These are phyloP conservation scores for Macrotis lagotis DNA, from an alignment of 2,113 vertebrate species.

Conservation along the genomic window DNA sequence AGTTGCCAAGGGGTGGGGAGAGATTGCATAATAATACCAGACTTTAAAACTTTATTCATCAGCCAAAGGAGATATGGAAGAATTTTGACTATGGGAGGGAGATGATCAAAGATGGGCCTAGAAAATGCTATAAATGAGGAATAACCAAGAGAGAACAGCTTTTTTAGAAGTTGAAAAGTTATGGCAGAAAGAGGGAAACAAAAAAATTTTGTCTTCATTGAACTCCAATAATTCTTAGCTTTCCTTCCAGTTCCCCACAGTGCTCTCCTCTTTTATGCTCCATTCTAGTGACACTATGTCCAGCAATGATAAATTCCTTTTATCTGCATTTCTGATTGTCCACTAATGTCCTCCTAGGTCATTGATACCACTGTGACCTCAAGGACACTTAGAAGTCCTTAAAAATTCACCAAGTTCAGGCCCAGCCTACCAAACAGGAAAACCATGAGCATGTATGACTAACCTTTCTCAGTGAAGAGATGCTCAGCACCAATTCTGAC, in stretches of 20 bases:
- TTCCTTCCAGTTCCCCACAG: background rate
- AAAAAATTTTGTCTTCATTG: background rate
- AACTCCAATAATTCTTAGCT: background rate
- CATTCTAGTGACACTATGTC: background rate
- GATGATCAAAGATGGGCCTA: background rate
- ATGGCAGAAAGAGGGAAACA: fast-evolving
- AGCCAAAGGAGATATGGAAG: background rate
- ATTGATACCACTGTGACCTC: background rate
- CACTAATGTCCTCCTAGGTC: background rate
- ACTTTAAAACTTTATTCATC: background rate
- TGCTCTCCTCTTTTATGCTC: background rate
- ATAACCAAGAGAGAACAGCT: no score
- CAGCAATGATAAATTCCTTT: background rate
- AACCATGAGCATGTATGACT: background rate
- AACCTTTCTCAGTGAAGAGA: background rate
- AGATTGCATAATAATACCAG: background rate
- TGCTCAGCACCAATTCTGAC: background rate
- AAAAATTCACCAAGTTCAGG: background rate
- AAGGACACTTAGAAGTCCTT: background rate
- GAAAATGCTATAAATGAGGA: background rate
- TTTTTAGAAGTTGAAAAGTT: fast-evolving
- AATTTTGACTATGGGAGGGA: background rate
- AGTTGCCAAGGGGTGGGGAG: background rate
- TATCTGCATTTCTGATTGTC: background rate
- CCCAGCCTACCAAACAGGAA: background rate